Evolutionary conservation across 2,888 invertebrate species (phyloP).

Genomic region (Therioaphis trifolii): DNA sequence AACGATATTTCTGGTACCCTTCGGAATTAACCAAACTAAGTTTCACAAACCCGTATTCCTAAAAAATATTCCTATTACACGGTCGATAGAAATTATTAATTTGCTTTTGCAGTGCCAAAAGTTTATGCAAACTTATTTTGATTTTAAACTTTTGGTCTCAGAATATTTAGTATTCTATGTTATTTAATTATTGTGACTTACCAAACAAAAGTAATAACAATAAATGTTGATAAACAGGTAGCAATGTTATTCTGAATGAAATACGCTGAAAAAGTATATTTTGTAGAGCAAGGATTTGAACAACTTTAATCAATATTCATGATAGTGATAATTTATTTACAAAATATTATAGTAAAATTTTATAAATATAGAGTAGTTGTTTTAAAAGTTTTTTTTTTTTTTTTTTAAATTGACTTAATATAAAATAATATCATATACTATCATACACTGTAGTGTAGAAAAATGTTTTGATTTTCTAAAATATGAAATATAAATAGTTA

Average conservation of each 20-base stretch:
- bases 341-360: no score
- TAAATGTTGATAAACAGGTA: neutral
- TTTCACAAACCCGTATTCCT: constrained; percentile 1
- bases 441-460: no score
- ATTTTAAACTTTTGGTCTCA: constrained; percentile 5
- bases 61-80: constrained; percentile 21
- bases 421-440: no score
- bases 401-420: no score
- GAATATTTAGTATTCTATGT: neutral
- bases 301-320: neutral
- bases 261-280: neutral
- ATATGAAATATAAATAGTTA: no score
- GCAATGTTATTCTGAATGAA: neutral
- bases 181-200: neutral
- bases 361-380: no score
- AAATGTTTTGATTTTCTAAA: no score
- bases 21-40: constrained; percentile 31
- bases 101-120: neutral
- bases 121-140: constrained; percentile 15
- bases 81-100: constrained; percentile 29
- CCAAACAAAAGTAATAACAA: neutral
- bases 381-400: no score
- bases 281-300: neutral
- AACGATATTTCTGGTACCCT: constrained; percentile 45
- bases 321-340: no score